Evolutionary conservation across 2,888 invertebrate genomes (phyloP).

Genomic region (Brenthis ino): DNA sequence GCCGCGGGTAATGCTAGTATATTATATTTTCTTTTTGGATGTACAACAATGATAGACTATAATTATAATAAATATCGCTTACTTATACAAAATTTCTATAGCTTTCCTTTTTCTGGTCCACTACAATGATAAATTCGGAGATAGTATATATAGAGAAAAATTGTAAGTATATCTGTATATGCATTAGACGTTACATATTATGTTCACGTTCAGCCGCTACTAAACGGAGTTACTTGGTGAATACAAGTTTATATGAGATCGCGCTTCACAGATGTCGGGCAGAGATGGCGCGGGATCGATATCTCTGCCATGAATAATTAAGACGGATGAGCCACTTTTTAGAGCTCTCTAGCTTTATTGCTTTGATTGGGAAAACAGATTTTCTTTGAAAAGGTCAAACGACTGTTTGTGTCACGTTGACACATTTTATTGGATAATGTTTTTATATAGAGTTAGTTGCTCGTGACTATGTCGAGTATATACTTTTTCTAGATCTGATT

Average conservation of each 20-base stretch:
- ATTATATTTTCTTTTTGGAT: no score
- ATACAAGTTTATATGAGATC: constrained; percentile 21
- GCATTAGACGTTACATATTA: not conserved
- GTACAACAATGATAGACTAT: no score
- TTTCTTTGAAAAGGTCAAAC: constrained; percentile 31
- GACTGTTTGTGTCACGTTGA: constrained; percentile 1
- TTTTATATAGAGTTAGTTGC: not conserved
- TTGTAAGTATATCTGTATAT: not conserved
- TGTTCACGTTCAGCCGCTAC: not conserved
- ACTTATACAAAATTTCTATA: no score
- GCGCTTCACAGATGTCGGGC: constrained; percentile 28
- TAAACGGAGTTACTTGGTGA: constrained; percentile 10
- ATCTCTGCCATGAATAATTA: constrained; percentile 68
- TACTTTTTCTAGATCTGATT: no score
- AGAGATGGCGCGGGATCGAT: constrained; percentile 53
- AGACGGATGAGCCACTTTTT: constrained; percentile 61
- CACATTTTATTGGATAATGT: constrained; percentile 18
- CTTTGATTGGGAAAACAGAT: constrained; percentile 37
- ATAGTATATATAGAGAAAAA: no score
- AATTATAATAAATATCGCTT: no score
- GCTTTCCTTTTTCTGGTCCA: no score
- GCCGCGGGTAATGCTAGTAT: no score
- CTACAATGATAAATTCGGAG: no score
- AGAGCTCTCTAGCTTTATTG: constrained; percentile 42
- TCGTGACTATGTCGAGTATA: no score